Percentiles rank a stretch among this genome's conserved stretches.
These are phyloP conservation scores for Thaumetopoea pityocampa DNA, from an alignment of 1,140 invertebrate genomes.

Conservation along the genomic window DNA sequence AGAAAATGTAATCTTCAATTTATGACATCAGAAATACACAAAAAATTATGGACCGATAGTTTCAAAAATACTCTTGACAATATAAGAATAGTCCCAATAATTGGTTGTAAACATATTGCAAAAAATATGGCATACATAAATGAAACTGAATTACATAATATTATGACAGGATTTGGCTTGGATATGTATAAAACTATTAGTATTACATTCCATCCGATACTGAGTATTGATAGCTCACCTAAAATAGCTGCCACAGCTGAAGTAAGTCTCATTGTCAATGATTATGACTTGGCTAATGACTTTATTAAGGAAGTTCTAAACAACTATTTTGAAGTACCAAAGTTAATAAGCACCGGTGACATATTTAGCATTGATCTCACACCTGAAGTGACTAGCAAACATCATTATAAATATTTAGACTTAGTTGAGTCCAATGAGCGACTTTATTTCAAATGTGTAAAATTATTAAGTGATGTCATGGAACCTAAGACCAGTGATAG, in stretches of 20 bases:
- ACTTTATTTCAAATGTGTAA: constrained; percentile 65
- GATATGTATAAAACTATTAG: constrained; percentile 28
- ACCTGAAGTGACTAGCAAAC: constrained; percentile 51
- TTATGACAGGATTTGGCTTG: constrained; percentile 43
- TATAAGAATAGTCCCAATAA: constrained; percentile 53
- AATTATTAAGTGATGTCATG: constrained; percentile 32
- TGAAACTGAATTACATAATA: constrained; percentile 55
- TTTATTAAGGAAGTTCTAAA: constrained; percentile 62
- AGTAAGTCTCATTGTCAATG: constrained; percentile 54
- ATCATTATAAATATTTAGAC: constrained; percentile 66
- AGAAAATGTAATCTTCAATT: constrained; percentile 45
- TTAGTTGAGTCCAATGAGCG: constrained; percentile 47
- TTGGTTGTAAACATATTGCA: constrained; percentile 45
- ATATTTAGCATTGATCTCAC: constrained; percentile 60
- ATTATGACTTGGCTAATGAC: constrained; percentile 62
- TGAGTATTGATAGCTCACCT: constrained; percentile 47
- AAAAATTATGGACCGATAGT: constrained; percentile 41
- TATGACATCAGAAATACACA: constrained; percentile 57
- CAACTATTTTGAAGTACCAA: constrained; percentile 67
- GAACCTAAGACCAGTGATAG: constrained; percentile 20
- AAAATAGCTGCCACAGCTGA: constrained; percentile 58
- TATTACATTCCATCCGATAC: constrained; percentile 50
- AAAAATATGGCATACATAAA: constrained; percentile 39
- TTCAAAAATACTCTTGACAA: constrained; percentile 25
- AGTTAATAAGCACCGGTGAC: constrained; percentile 58